phyloP scores from a whole-genome alignment of 2,113 vertebrate species.

The Propithecus coquereli region DNA sequence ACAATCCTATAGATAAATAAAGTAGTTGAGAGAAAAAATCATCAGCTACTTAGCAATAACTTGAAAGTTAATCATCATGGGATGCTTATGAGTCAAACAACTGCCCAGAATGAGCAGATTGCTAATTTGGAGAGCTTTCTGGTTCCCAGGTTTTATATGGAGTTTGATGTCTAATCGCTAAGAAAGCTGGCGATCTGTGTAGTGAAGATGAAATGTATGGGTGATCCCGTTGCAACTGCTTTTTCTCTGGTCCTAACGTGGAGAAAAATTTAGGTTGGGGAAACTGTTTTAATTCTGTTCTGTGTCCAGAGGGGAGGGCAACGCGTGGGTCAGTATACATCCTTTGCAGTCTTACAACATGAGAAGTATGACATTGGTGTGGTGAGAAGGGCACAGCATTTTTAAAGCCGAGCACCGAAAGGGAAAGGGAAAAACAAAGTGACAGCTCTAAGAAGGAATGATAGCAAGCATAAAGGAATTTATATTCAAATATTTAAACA shows the following conservation, averaged over 20 bases:
- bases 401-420: slow-evolving; percentile 68
- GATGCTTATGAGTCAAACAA: slow-evolving; percentile 67
- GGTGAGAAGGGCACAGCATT: neutral
- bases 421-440: slow-evolving; percentile 70
- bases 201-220: slow-evolving; percentile 64
- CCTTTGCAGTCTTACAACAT: neutral
- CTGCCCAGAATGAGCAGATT: slow-evolving; percentile 76
- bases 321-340: slow-evolving; percentile 39
- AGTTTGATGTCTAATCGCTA: slow-evolving; percentile 62
- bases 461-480: slow-evolving; percentile 85
- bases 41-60: slow-evolving; percentile 71
- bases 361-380: neutral
- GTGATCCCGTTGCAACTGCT: slow-evolving; percentile 49
- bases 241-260: slow-evolving; percentile 26
- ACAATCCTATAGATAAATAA: neutral
- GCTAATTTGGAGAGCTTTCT: slow-evolving; percentile 74
- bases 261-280: slow-evolving; percentile 26
- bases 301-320: slow-evolving; percentile 61
- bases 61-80: slow-evolving; percentile 67
- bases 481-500: slow-evolving; percentile 89
- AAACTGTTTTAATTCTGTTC: slow-evolving; percentile 44
- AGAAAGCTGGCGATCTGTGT: slow-evolving; percentile 62
- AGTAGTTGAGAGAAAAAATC: slow-evolving; percentile 43
- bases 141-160: slow-evolving; percentile 56
- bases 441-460: slow-evolving; percentile 82